These are phyloP conservation scores for Formica selysi DNA, from an alignment of 1,140 invertebrate genomes.

Conservation along the genomic window DNA sequence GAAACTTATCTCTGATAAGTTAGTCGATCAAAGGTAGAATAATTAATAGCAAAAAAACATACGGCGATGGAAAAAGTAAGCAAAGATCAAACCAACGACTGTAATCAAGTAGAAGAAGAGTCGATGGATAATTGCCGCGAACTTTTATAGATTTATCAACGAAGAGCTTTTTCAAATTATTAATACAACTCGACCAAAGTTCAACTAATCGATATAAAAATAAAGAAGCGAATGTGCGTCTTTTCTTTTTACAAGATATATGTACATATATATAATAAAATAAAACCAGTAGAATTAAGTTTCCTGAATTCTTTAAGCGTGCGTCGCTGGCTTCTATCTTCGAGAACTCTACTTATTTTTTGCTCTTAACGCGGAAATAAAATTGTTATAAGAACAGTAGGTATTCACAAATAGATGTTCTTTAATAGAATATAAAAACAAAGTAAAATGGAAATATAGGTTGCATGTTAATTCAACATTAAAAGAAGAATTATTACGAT, in stretches of 20 bases:
- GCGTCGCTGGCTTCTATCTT: slow-evolving; percentile 23
- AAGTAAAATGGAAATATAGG: slow-evolving; percentile 3
- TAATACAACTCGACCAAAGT: slow-evolving; percentile 38
- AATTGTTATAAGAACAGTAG: slow-evolving; percentile 38
- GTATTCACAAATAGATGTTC: background rate
- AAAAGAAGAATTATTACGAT: background rate
- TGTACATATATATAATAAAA: slow-evolving; percentile 33
- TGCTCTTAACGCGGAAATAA: slow-evolving; percentile 1
- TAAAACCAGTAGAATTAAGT: slow-evolving; percentile 12
- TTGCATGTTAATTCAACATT: slow-evolving; percentile 25
- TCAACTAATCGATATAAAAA: slow-evolving; percentile 48
- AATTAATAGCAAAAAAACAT: slow-evolving; percentile 3
- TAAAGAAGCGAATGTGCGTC: slow-evolving; percentile 18
- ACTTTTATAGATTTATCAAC: slow-evolving; percentile 59
- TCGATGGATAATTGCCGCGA: slow-evolving; percentile 50
- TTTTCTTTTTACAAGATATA: background rate
- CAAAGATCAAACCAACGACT: slow-evolving; percentile 41
- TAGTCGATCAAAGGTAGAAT: slow-evolving; percentile 13
- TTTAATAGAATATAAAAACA: slow-evolving; percentile 29
- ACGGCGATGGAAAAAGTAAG: background rate
- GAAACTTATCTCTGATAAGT: background rate
- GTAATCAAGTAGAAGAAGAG: background rate
- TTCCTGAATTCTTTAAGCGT: slow-evolving; percentile 28
- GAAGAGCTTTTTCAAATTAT: slow-evolving; percentile 66
- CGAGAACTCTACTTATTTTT: slow-evolving; percentile 14